These are phyloP conservation scores for Chironex yamaguchii DNA, from an alignment of 30 jellyfish, hydroid and myxozoan species.

Conservation along the genomic window DNA sequence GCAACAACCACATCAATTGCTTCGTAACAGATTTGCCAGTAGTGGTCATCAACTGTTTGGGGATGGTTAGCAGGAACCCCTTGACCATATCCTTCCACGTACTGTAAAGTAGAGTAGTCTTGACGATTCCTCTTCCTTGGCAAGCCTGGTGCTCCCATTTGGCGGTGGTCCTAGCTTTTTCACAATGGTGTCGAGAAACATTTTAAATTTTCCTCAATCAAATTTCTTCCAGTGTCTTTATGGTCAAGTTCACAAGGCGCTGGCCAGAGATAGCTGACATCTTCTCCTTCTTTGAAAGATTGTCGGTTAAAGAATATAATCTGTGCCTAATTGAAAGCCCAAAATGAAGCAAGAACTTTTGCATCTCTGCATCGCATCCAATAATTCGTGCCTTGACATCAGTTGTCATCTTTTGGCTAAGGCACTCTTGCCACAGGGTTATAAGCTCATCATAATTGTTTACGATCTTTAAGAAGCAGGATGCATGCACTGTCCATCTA, in stretches of 20 bases:
- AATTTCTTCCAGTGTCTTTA: constrained; percentile 52
- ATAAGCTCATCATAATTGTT: constrained; percentile 14
- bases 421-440: constrained; percentile 60
- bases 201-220: constrained; percentile 6
- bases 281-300: constrained; percentile 58
- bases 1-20: constrained; percentile 50
- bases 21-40: constrained; percentile 37
- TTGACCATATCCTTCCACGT: constrained; percentile 32
- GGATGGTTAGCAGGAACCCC: constrained; percentile 36
- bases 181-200: constrained; percentile 31
- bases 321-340: constrained; percentile 51
- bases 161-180: constrained; percentile 16
- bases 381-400: constrained; percentile 48
- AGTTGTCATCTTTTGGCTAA: constrained; percentile 12
- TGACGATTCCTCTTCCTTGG: constrained; percentile 42
- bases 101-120: constrained; percentile 27
- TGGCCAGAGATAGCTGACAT: constrained; percentile 69
- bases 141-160: constrained; percentile 35
- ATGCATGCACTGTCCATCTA: constrained; percentile 73
- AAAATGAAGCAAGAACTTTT: constrained; percentile 43
- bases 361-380: constrained; percentile 66
- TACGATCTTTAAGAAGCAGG: constrained; percentile 34
- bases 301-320: constrained; percentile 55
- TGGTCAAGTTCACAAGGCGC: constrained; percentile 49
- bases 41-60: constrained; percentile 42